Base-by-base conservation (phyloP, 2,888 invertebrate genomes). In the Ochropacha duplaris region DNA sequence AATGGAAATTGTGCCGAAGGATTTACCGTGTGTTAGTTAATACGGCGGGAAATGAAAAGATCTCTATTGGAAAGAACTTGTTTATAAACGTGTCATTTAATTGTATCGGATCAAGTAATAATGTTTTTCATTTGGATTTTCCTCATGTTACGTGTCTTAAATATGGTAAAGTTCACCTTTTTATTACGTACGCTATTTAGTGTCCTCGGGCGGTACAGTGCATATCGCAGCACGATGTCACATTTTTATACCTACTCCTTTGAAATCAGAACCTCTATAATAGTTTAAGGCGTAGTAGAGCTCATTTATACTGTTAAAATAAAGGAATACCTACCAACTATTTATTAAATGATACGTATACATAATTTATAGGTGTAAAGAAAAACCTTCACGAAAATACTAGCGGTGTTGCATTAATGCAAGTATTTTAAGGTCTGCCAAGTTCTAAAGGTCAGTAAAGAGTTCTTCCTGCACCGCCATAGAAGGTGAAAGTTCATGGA, bases 401-500 rank as follows among this genome's bases (percentile, higher is more conserved):
- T 19, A 19, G 19, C 44, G 19, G 9, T 19, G 39, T 12, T 39
- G 44, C 44, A 44, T 44, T 44, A 39, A 16, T 39, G 2, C 24
- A 24, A 50, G 14, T 24, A 24, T 50, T 22, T 78, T 72, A 65
- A 60, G 49, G 64, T 64, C 59, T 69, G 71, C 65, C 66, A 74
- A 72, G 69, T 72, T 69, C 61, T 67, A 81, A 82, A 87, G 87
- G 86, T 83, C 81, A 67, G 22, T 28, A 66, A 69, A 74, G 78
- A 76, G 74, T 76, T 79, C 76, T 78, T 80, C 74, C 79, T 78
- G 75, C 72, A 78, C 61, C 64, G 67, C 61, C 63, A 62, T 59
- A 69, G 75, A 81, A 86, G 84, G 86, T 82, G 81, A 87, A 88
- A 86, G 88, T 86, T 90, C 87, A 87, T 68, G 86, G 86, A 72